Evolutionary conservation across 2,113 vertebrate genomes (phyloP).

Genomic region (Bombycilla garrulus): DNA sequence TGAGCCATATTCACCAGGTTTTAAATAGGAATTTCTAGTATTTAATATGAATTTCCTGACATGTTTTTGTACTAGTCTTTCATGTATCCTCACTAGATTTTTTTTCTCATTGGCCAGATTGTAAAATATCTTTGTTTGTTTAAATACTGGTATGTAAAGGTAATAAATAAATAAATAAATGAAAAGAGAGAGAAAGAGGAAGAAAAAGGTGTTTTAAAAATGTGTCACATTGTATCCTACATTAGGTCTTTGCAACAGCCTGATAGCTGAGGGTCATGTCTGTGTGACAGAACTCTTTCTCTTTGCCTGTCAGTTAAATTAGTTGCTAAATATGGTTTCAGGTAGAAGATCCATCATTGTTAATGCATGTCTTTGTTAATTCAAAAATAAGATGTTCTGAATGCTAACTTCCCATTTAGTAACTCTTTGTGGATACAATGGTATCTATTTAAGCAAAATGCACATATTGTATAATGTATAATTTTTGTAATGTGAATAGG

Average conservation of each 20-base stretch:
- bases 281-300: not conserved
- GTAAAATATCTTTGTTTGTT: not conserved
- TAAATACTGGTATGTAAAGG: not conserved
- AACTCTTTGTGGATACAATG: not conserved
- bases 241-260: not conserved
- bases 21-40: not conserved
- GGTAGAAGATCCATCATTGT: not conserved
- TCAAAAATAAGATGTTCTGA: not conserved
- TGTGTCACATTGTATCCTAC: not conserved
- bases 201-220: not conserved
- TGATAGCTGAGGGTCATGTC: not conserved
- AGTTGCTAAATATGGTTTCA: slow-evolving; percentile 31
- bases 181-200: not conserved
- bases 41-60: not conserved
- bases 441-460: not conserved
- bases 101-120: not conserved
- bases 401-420: not conserved
- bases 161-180: not conserved
- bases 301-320: slow-evolving; percentile 29
- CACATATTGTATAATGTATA: not conserved
- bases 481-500: not conserved
- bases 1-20: not conserved
- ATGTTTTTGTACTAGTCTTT: not conserved
- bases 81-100: not conserved
- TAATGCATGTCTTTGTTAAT: slow-evolving; percentile 21